Evolutionary conservation across 2,113 vertebrate genomes (phyloP), one percentile per base, ranked within the genome.

Genomic region (Podarcis cretensis): DNA sequence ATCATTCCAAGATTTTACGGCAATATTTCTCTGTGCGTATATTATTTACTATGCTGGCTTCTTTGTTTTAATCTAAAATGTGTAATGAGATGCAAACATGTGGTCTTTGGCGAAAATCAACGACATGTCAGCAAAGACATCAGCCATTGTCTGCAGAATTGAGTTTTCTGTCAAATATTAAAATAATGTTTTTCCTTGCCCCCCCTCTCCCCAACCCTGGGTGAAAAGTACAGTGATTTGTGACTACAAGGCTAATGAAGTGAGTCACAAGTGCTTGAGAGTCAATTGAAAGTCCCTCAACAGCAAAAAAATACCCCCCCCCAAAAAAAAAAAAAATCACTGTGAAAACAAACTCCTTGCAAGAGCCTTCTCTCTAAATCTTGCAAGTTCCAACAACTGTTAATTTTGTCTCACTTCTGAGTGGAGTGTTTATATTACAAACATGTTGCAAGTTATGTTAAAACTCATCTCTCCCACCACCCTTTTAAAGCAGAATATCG

Each of bases 371-470:
- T 94, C 2, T 37, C 68, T 90, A 92, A 91, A 91, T 3, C 82
- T 94, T 93, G 91, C 32, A 91, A 92, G 54, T 92, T 94, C 73
- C 77, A 95, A 76, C 32, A 91, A 83, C 68, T 84, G 93, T 92
- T 87, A 92, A 89, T 92, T 95, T 91, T 92, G 63, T 91, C 87
- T 93, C 40, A 37, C 78, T 94, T 78, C 59, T 82, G 86, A 30
- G 32, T 92, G 82, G 57, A 85, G 85, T 81, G 32, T 91, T 95
- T 93, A 88, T 92, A 37, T 90, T 92, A 87, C 68, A 94, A 95
- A 95, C 90, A 92, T 86, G 59, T 90, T 90, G 48, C 82, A 80
- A 83, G 80, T 89, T 91, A 92, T 92, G 87, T 68, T 92, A 69
- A 94, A 91, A 93, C 93, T 71, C 84, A 20, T 63, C 16, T 18